These are phyloP conservation scores for Meleagris gallopavo DNA, from an alignment of 2,113 vertebrate genomes.

Conservation along the genomic window DNA sequence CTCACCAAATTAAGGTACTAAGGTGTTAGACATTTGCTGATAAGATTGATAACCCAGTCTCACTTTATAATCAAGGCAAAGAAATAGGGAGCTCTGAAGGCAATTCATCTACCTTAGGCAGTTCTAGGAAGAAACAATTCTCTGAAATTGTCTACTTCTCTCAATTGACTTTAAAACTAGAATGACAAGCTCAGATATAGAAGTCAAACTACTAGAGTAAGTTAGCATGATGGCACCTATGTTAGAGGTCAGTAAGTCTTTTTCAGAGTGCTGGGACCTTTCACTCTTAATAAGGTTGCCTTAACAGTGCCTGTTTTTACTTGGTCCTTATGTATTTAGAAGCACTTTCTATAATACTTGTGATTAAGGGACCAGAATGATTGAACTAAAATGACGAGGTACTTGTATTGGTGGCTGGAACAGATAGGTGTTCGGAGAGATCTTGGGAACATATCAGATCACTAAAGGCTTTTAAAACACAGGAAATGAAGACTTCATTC, in stretches of 20 bases:
- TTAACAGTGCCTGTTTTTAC: not conserved
- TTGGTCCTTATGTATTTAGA: not conserved
- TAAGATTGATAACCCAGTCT: not conserved
- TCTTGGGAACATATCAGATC: not conserved
- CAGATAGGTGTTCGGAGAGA: not conserved
- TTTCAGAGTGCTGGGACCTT: not conserved
- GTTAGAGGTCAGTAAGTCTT: not conserved
- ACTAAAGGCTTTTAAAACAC: not conserved
- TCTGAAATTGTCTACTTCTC: not conserved
- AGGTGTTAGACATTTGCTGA: not conserved
- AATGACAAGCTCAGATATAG: not conserved
- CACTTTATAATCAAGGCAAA: not conserved
- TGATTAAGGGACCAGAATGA: not conserved
- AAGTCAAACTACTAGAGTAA: not conserved
- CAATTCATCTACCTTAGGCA: not conserved
- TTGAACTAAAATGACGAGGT: not conserved
- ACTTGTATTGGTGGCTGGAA: not conserved
- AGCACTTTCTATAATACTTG: rapidly evolving
- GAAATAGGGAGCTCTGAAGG: not conserved
- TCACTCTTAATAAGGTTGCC: not conserved
- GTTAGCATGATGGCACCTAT: not conserved
- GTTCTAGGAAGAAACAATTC: not conserved
- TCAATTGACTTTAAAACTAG: not conserved
- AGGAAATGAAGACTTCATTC: not conserved
- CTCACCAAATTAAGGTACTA: not conserved